Base-by-base conservation (phyloP, 2,888 invertebrate species). In the Drosophila longiperda region DNA sequence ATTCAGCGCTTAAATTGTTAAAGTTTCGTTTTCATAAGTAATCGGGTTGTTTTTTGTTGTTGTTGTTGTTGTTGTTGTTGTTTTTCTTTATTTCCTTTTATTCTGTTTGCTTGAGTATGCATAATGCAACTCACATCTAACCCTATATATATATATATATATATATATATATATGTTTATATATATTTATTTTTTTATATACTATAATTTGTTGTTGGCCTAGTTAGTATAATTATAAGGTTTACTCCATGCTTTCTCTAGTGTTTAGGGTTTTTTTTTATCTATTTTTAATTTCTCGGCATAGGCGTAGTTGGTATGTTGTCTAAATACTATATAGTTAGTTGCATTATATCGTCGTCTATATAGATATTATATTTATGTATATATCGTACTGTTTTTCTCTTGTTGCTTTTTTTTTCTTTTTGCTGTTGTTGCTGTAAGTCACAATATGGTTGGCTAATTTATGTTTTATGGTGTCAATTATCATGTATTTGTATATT, bases 401-500 rank as follows among this genome's bases (percentile, higher is more conserved):
- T 73, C n/a, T 62, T 69, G 38, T 48, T 71, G 55, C 40, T 38
- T 74, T 53, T 60, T 83, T 52, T 45, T 55, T 83, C 49, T 45
- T 66, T 58, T 50, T 71, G 68, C 33, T 78, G 60, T 45, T 75
- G 42, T 69, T 83, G 75, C 67, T 73, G 82, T 85, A 85, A 85
- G 85, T 85, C 85, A 85, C 85, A 85, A 89, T 85, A 89, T 80
- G 85, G 85, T 87, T 85, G 88, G 85, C 89, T 85, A 85, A 85
- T 82, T 77, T 65, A 69, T 71, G 57, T 75, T 42, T 50, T 72
- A 67, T 66, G 67, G 29, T 75, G 72, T 75, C 63, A 76, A 75
- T 76, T 77, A 72, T 67, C 63, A 59, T 74, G 32, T 70, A 42
- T 71, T 60, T 66, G 42, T 72, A 52, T 68, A 32, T 57, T 23